phyloP scores from a whole-genome alignment of 2,888 invertebrate species.

The Microctonus aethiopoides region DNA sequence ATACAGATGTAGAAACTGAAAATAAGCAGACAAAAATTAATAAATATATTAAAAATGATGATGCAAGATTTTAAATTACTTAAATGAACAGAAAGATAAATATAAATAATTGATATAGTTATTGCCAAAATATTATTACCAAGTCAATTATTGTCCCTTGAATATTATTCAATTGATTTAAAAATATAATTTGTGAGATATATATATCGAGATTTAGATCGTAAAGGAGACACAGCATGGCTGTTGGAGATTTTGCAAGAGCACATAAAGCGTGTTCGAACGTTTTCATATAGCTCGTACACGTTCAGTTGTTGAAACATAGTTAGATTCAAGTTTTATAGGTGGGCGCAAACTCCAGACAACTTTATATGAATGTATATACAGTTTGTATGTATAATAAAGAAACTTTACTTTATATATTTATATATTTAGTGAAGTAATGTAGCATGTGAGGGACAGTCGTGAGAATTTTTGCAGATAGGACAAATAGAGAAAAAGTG shows the following conservation, averaged over 20 bases:
- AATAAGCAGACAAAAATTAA: no score
- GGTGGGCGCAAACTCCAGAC: neutral
- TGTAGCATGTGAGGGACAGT: conserved; percentile 35
- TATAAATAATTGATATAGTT: neutral
- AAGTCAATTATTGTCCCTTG: neutral
- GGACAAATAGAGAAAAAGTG: conserved; percentile 9
- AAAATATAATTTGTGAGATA: neutral
- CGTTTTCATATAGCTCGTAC: neutral
- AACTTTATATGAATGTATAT: no score
- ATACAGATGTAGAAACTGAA: neutral
- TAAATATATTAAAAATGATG: no score
- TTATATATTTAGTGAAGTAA: neutral
- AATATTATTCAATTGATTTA: neutral
- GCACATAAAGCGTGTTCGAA: neutral
- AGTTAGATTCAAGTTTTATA: neutral
- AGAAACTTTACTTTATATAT: no score
- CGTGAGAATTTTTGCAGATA: conserved; percentile 26
- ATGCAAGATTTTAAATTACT: neutral
- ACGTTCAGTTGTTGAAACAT: neutral
- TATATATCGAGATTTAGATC: neutral
- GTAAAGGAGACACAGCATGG: neutral
- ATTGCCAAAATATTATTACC: neutral
- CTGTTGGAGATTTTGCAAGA: neutral
- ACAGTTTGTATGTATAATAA: neutral
- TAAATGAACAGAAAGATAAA: neutral